Base-by-base conservation (phyloP, 2,888 invertebrate species). In the Hetaerina titia region DNA sequence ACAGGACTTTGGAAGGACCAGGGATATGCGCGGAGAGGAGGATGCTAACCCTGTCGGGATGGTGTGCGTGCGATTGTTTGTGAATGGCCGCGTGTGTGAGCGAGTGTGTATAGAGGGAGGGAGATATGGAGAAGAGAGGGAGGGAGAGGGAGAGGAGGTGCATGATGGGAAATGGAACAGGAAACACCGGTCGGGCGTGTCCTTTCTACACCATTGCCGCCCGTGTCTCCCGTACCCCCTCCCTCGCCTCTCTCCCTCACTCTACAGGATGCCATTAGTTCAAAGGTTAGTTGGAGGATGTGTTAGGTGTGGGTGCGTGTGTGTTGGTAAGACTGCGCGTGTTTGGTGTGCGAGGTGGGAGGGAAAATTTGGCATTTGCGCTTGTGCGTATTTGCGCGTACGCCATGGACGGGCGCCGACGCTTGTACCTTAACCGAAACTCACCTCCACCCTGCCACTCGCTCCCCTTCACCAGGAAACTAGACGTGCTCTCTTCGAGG, bases 181-280 rank as follows among this genome's bases (percentile, higher is more conserved):
- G 81, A 81, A 81, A 81, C 81, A 81, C 81, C 11, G 81, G 81
- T 81, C 22, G 81, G 81, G 81, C 81, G 81, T 81, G 81, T 81
- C 81, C 81, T 31, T 81, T 31, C 81, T 81, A 15, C 81, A 13
- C 81, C 31, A 81, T 31, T 31, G 69, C 69, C 69, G 69, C n/a
- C 81, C 81, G 11, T 81, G 81, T 81, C 81, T 13, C 81, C 81
- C 25, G 22, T 17, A 22, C 19, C 31, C 81, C 11, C 13, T 13
- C 81, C 63, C 63, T 17, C 63, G 11, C 63, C 19, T 5, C 69
- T n/a, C 15, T 69, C 63, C 69, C 69, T n/a, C n/a, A n/a, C 6
- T 15, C 31, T 11, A 45, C 81, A 11, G 81, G 81, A 81, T 81
- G 31, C 25, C 81, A 81, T 81, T 81, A 81, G 81, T 81, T 22